Conservation (phyloP, 2,797 vertebrate species). For the Manis javanica region DNA sequence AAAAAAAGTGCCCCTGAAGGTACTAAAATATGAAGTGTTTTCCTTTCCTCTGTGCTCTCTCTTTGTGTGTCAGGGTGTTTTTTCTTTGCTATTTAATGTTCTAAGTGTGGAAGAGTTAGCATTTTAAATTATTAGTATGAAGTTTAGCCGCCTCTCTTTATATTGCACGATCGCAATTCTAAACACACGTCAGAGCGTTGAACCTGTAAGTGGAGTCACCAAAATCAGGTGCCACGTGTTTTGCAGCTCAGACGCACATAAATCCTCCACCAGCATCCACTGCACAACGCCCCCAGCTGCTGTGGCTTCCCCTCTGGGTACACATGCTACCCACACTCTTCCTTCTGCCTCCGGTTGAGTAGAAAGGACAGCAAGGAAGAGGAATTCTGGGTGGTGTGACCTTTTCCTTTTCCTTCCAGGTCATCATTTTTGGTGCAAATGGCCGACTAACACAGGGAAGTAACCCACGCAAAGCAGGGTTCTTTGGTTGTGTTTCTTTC, state of each 20-base stretch:
- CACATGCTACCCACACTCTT: accelerated
- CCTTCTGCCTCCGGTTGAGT: accelerated
- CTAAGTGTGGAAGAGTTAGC: neutral
- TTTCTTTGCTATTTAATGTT: neutral
- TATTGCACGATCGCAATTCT: no score
- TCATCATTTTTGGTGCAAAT: neutral
- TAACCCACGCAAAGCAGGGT: accelerated
- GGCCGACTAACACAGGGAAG: accelerated
- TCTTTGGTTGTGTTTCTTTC: accelerated
- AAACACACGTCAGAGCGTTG: neutral
- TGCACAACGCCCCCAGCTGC: no score
- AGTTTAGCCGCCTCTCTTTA: neutral
- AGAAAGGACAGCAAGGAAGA: accelerated
- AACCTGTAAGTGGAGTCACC: neutral
- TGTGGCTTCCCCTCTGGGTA: neutral
- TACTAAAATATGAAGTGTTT: accelerated
- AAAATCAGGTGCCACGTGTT: accelerated
- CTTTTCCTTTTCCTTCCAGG: neutral
- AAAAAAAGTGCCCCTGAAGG: accelerated
- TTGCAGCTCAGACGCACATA: accelerated
- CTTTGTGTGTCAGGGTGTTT: neutral
- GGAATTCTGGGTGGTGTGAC: accelerated
- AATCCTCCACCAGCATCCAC: no score
- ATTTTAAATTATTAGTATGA: neutral
- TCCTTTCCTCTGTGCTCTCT: neutral